phyloP scores from a whole-genome alignment of 2,888 invertebrate species.

The Eutolmus rufibarbis region DNA sequence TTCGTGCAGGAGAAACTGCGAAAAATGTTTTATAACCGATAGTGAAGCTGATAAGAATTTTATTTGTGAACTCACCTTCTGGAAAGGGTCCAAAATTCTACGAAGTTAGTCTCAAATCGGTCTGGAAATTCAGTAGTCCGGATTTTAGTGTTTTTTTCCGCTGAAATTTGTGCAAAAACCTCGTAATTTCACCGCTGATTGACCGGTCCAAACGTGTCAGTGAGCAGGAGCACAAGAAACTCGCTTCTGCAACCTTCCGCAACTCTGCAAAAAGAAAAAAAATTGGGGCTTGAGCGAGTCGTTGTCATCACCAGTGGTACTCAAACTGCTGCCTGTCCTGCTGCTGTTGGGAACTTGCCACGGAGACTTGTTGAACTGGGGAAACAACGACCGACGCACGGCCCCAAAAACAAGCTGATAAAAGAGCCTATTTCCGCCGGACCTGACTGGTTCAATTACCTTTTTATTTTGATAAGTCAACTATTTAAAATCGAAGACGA shows the following conservation, averaged over 20 bases:
- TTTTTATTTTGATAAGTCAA: neutral
- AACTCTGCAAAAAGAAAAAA: neutral
- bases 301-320: neutral
- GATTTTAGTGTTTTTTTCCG: neutral
- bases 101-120: neutral
- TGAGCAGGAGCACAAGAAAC: neutral
- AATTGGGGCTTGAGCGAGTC: neutral
- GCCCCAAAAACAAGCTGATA: neutral
- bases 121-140: neutral
- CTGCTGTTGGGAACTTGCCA: neutral
- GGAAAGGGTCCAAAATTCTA: neutral
- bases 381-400: neutral
- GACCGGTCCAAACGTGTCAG: neutral
- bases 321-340: neutral
- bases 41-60: neutral
- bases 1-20: neutral
- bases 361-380: neutral
- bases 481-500: neutral
- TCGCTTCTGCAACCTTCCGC: neutral
- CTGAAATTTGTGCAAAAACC: neutral
- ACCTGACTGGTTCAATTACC: neutral
- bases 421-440: neutral
- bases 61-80: neutral
- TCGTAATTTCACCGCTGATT: neutral
- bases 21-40: neutral